A percentile compares a stretch with the other conserved stretches of the same genome.
These are phyloP conservation scores for Xylota segnis DNA, from an alignment of 2,888 invertebrate species.

Conservation along the genomic window DNA sequence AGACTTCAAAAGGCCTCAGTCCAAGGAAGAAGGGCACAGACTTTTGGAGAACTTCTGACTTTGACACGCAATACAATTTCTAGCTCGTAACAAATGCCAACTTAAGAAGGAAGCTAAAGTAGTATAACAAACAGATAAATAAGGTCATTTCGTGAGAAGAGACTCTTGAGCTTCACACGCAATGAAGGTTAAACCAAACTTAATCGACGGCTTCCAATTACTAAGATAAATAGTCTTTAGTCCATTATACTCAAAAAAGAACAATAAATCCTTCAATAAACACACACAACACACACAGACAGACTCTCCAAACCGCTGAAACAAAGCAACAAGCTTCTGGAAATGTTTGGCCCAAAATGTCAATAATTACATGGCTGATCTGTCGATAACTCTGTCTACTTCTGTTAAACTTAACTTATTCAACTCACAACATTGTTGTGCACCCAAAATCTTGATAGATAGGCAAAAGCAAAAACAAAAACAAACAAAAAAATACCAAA, in stretches of 20 bases:
- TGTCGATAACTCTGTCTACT: constrained; percentile 10
- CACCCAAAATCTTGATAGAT: background rate
- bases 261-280: constrained; percentile 3
- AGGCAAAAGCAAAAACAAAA: background rate
- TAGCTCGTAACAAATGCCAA: too few species aligned
- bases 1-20: background rate
- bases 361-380: constrained; percentile 6
- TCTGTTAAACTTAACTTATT: background rate
- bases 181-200: background rate
- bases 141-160: background rate
- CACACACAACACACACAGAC: background rate
- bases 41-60: too few species aligned
- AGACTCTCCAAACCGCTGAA: constrained; percentile 3
- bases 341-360: constrained; percentile 9
- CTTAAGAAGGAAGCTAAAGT: background rate
- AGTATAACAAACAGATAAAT: background rate
- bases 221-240: background rate
- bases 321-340: background rate
- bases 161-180: background rate
- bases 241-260: too few species aligned
- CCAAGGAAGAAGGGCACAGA: too few species aligned
- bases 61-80: too few species aligned
- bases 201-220: background rate
- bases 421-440: background rate
- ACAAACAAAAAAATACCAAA: too few species aligned